These are phyloP conservation scores for Petrocephalus schoutedeni DNA, from an alignment of 2,797 vertebrate genomes.

Conservation along the genomic window DNA sequence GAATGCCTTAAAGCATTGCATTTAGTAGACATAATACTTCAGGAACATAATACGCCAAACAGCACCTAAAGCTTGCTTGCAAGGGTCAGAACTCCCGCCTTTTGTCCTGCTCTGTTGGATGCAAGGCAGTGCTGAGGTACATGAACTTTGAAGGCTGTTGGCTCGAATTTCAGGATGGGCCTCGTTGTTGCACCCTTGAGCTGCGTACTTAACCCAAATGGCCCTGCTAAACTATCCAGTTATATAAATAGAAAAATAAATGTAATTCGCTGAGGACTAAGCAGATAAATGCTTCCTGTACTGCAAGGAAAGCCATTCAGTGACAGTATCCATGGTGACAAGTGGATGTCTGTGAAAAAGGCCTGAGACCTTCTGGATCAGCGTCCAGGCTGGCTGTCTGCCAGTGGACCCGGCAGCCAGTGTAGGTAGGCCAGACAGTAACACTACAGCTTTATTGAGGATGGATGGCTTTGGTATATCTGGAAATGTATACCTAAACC, in stretches of 20 bases:
- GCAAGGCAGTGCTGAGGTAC: not conserved
- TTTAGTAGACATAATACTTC: not conserved
- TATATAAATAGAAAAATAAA: not conserved
- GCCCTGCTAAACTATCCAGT: not conserved
- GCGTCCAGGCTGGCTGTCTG: not conserved
- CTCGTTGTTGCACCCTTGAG: not conserved
- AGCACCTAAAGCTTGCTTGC: not conserved
- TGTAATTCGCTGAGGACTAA: slow-evolving; percentile 1
- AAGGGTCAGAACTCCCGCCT: too few relatives aligned
- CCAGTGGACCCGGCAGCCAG: not conserved
- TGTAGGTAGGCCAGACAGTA: not conserved
- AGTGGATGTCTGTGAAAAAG: not conserved
- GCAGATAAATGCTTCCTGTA: not conserved
- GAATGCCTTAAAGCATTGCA: not conserved
- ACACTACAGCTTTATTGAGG: not conserved
- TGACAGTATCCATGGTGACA: not conserved
- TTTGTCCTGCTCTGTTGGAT: not conserved
- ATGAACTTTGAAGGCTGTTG: not conserved
- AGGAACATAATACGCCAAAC: not conserved
- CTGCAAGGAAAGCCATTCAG: not conserved
- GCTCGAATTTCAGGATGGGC: not conserved
- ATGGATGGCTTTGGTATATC: not conserved
- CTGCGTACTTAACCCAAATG: not conserved
- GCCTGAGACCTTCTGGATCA: not conserved
- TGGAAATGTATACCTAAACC: not conserved